Percentiles rank a stretch among this genome's conserved stretches.
phyloP scores from a whole-genome alignment of 2,888 invertebrate species.

The Ypsolopha sequella region DNA sequence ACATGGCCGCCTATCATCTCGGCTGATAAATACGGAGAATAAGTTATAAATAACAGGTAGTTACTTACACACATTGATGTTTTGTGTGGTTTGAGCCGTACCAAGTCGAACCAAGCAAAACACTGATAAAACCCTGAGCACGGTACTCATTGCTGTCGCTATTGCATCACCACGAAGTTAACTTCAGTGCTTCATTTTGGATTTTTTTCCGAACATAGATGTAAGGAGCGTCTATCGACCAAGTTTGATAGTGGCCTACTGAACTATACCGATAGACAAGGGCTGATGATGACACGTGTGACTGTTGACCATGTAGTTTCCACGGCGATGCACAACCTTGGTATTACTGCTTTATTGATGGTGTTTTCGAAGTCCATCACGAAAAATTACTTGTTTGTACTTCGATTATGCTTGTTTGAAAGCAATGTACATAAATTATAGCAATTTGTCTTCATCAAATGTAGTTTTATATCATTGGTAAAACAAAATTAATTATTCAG shows the following conservation, averaged over 20 bases:
- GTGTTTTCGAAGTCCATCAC: slow-evolving; percentile 30
- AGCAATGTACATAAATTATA: too few relatives aligned
- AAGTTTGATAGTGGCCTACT: not conserved
- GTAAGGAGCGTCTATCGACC: not conserved
- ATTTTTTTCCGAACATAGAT: not conserved
- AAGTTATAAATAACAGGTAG: not conserved
- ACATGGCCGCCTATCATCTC: not conserved
- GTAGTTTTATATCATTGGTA: too few relatives aligned
- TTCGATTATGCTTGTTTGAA: too few relatives aligned
- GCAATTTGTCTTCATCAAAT: too few relatives aligned
- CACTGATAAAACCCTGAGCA: not conserved
- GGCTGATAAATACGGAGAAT: not conserved
- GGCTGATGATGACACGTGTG: slow-evolving; percentile 11
- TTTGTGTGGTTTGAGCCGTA: slow-evolving; percentile 74
- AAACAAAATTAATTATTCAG: too few relatives aligned
- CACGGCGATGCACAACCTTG: slow-evolving; percentile 57
- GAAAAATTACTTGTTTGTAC: not conserved
- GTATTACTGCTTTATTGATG: slow-evolving; percentile 33
- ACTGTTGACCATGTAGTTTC: slow-evolving; percentile 45
- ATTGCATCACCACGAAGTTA: not conserved
- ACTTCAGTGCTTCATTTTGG: not conserved
- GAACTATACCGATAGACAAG: not conserved
- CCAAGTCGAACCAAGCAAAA: not conserved
- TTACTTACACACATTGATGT: slow-evolving; percentile 80
- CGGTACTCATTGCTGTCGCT: not conserved